These are phyloP conservation scores for Gracilinanus agilis DNA, from an alignment of 2,113 vertebrate species.

Conservation along the genomic window DNA sequence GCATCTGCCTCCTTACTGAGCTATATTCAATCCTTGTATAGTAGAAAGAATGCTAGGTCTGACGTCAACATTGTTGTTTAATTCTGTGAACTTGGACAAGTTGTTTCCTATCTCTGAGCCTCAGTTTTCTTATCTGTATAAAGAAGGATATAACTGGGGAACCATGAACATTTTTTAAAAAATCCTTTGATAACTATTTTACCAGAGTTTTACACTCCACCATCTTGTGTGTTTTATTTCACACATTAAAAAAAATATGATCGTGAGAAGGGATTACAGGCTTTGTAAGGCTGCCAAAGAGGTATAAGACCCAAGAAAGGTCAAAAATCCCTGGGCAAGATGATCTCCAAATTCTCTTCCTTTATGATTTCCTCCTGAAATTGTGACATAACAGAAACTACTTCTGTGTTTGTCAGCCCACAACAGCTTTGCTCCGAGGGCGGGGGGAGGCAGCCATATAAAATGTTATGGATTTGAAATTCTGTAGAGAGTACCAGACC, in stretches of 20 bases:
- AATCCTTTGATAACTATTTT: background rate
- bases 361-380: background rate
- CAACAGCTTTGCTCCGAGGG: background rate
- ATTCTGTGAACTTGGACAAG: too few relatives aligned
- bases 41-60: too few relatives aligned
- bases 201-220: background rate
- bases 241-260: background rate
- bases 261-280: background rate
- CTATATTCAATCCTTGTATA: too few relatives aligned
- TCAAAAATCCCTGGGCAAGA: background rate
- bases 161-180: too few relatives aligned
- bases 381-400: background rate
- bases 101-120: too few relatives aligned
- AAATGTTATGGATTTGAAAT: constrained; percentile 28
- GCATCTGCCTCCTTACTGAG: too few relatives aligned
- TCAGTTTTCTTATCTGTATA: too few relatives aligned
- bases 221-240: background rate
- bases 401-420: background rate
- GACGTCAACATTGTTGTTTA: too few relatives aligned
- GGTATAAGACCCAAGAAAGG: background rate
- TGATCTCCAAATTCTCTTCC: too few relatives aligned
- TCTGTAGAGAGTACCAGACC: background rate
- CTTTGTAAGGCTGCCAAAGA: background rate
- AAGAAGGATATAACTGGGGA: too few relatives aligned
- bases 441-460: background rate